phyloP scores from a whole-genome alignment of 2,113 vertebrate species.

The Rhea pennata region DNA sequence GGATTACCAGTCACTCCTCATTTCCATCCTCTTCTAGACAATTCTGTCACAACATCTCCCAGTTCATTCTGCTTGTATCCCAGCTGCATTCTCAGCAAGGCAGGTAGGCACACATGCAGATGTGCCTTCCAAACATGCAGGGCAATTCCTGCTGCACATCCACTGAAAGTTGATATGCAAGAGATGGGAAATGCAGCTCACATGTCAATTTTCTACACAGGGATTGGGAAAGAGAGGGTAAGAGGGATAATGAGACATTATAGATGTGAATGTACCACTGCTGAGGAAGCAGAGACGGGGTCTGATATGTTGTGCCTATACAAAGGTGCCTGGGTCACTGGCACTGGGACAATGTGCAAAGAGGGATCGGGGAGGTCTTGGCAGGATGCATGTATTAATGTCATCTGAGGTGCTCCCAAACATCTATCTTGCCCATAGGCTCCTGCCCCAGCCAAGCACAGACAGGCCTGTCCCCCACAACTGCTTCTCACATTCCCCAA shows the following conservation, averaged over 20 bases:
- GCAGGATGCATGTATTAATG: not conserved
- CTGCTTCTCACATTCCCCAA: not conserved
- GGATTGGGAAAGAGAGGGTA: not conserved
- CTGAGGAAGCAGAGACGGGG: not conserved
- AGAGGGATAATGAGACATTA: not conserved
- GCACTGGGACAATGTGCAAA: not conserved
- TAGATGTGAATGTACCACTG: not conserved
- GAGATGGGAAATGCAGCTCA: not conserved
- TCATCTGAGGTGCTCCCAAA: not conserved
- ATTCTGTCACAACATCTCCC: not conserved
- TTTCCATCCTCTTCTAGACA: not conserved
- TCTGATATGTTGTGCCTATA: not conserved
- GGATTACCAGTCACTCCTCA: not conserved
- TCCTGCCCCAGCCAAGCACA: not conserved
- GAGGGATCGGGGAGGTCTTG: not conserved
- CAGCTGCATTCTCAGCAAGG: not conserved
- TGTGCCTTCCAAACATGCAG: not conserved
- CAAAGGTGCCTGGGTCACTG: not conserved
- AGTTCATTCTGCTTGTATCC: fast-evolving
- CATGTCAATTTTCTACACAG: not conserved
- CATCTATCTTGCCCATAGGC: too few relatives aligned
- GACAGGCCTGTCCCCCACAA: not conserved
- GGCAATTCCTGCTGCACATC: not conserved
- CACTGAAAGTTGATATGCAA: not conserved
- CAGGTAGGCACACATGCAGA: fast-evolving